phyloP scores from a whole-genome alignment of 2,888 invertebrate genomes.

The Athalia rosae region DNA sequence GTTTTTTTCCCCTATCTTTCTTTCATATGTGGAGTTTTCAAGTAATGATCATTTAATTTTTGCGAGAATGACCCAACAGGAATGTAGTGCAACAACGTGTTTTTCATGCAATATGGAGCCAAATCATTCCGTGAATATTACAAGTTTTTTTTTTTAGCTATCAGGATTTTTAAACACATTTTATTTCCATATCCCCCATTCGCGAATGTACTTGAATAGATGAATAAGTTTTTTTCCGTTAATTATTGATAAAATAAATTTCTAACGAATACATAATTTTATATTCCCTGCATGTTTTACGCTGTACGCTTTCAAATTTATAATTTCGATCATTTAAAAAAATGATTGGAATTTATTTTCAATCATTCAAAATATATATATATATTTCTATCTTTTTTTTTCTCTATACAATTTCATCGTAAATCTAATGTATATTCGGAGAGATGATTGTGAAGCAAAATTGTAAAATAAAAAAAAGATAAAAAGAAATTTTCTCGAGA shows the following conservation, averaged over 20 bases:
- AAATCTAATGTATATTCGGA: not conserved
- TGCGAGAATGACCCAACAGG: not conserved
- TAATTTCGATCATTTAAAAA: not conserved
- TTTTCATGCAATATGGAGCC: constrained; percentile 10
- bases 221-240: not conserved
- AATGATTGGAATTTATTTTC: not conserved
- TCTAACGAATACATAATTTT: not conserved
- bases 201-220: not conserved
- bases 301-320: not conserved
- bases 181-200: not conserved
- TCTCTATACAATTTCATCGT: not conserved
- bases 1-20: not conserved
- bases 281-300: constrained; percentile 14
- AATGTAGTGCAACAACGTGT: not conserved
- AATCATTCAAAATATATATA: not conserved
- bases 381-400: not conserved
- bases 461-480: not conserved
- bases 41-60: constrained; percentile 6
- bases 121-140: not conserved
- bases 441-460: not conserved
- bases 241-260: not conserved
- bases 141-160: not conserved
- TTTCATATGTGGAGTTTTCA: not conserved
- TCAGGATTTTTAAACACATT: not conserved
- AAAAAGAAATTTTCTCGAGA: not conserved